Conservation (phyloP, 2,888 invertebrate species). For the Trisateles emortualis region DNA sequence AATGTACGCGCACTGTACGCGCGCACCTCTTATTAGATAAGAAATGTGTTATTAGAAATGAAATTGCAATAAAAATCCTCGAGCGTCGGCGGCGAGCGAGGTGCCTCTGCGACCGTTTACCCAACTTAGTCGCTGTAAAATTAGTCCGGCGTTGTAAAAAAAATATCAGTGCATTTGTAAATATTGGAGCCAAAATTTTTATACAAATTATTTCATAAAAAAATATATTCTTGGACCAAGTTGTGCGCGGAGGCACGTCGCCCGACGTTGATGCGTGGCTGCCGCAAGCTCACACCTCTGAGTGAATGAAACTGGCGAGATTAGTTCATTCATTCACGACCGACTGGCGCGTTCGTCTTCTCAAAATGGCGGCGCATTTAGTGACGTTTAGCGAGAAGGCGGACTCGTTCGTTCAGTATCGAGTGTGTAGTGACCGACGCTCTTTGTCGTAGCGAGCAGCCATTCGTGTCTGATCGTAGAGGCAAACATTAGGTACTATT, state of each 20-base stretch:
- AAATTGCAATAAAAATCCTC: slow-evolving; percentile 70
- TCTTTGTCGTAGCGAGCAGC: slow-evolving; percentile 44
- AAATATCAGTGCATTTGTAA: slow-evolving; percentile 80
- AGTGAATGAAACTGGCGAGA: slow-evolving; percentile 6
- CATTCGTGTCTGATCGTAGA: slow-evolving; percentile 74
- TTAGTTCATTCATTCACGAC: slow-evolving; percentile 15
- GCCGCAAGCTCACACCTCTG: slow-evolving; percentile 24
- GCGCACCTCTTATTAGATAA: slow-evolving; percentile 79
- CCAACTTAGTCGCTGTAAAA: slow-evolving; percentile 77
- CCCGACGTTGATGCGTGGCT: slow-evolving; percentile 45
- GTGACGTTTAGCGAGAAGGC: not conserved
- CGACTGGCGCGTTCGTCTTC: slow-evolving; percentile 11
- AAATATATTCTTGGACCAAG: slow-evolving; percentile 79
- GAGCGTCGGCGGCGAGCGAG: slow-evolving; percentile 45
- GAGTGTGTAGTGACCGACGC: slow-evolving; percentile 25
- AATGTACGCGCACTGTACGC: slow-evolving; percentile 70
- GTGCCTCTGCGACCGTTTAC: slow-evolving; percentile 59
- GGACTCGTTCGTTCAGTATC: slow-evolving; percentile 16
- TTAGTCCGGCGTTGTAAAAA: slow-evolving; percentile 82
- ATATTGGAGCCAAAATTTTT: slow-evolving; percentile 85
- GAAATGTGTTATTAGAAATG: slow-evolving; percentile 84
- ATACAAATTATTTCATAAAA: slow-evolving; percentile 84
- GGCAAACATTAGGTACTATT: slow-evolving; percentile 80
- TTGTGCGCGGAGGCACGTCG: slow-evolving; percentile 57
- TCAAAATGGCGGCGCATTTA: slow-evolving; percentile 3